Conservation (phyloP, 92 coral and sea anemone genomes). For the Porites lobata region DNA sequence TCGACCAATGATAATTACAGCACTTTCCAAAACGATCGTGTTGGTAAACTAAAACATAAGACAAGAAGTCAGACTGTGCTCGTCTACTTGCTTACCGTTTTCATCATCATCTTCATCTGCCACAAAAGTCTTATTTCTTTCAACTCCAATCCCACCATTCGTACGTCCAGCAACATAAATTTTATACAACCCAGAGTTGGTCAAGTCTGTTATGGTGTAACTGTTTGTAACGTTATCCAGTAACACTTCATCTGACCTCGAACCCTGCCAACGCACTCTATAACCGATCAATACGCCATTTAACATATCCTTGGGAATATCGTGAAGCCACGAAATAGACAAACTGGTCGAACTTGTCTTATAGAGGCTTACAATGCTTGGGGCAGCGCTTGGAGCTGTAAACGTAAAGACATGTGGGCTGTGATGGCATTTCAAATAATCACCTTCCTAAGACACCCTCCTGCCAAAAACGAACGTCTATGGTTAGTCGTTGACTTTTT, state of each 20-base stretch:
- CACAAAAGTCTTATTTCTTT: not conserved
- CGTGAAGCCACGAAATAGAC: conserved; percentile 18
- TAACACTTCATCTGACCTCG: not conserved
- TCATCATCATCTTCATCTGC: conserved; percentile 20
- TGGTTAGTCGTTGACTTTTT: no score
- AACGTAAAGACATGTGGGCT: not conserved
- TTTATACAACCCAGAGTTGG: not conserved
- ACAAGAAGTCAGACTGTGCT: no score
- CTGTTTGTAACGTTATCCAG: not conserved
- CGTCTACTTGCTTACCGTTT: no score
- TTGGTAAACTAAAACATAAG: no score
- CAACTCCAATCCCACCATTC: conserved; percentile 10
- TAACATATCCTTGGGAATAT: not conserved
- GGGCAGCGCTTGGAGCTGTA: conserved; percentile 17
- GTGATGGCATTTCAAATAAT: no score
- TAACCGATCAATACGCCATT: conserved; percentile 26
- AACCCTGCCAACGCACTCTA: not conserved
- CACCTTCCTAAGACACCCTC: no score
- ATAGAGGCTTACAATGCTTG: not conserved
- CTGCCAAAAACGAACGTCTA: no score
- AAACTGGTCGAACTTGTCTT: conserved; percentile 24
- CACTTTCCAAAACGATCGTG: no score
- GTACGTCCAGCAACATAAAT: conserved; percentile 25
- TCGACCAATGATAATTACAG: no score
- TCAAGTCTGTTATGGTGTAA: conserved; percentile 5